A percentile compares a stretch with the other conserved stretches of the same genome.
These are phyloP conservation scores for Pterocles gutturalis DNA, from an alignment of 2,113 vertebrate species.

Conservation along the genomic window DNA sequence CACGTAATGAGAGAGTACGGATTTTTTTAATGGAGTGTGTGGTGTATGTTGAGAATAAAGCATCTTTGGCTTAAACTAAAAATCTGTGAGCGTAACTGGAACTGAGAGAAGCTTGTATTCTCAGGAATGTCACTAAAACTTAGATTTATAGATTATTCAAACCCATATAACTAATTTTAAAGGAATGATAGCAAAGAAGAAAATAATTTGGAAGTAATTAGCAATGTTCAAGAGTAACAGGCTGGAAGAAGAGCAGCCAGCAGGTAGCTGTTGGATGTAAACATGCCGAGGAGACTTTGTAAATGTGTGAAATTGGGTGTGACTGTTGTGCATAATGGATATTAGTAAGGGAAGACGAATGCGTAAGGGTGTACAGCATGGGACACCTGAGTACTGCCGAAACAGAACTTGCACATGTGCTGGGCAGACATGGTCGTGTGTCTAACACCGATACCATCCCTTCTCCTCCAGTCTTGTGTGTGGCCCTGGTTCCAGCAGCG, in stretches of 20 bases:
- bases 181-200: slow-evolving; percentile 30
- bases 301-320: not conserved
- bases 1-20: not conserved
- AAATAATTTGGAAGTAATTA: slow-evolving; percentile 40
- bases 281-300: not conserved
- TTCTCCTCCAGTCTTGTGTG: not conserved
- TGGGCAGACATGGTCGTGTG: fast-evolving
- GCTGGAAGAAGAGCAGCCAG: not conserved
- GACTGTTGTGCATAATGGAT: not conserved
- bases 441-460: not conserved
- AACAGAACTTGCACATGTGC: not conserved
- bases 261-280: slow-evolving; percentile 10
- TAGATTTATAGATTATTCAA: slow-evolving; percentile 50
- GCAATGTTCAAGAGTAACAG: slow-evolving; percentile 3
- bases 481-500: fast-evolving
- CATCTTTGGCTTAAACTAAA: slow-evolving; percentile 20
- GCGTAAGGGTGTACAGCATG: not conserved
- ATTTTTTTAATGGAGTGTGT: slow-evolving; percentile 23
- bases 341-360: not conserved
- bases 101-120: slow-evolving; percentile 32
- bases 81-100: slow-evolving; percentile 3
- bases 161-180: slow-evolving; percentile 23
- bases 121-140: slow-evolving; percentile 10
- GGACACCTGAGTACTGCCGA: not conserved
- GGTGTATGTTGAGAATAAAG: slow-evolving; percentile 36